phyloP scores from a whole-genome alignment of 2,113 vertebrate species.

The Apistogramma diplotaenia region DNA sequence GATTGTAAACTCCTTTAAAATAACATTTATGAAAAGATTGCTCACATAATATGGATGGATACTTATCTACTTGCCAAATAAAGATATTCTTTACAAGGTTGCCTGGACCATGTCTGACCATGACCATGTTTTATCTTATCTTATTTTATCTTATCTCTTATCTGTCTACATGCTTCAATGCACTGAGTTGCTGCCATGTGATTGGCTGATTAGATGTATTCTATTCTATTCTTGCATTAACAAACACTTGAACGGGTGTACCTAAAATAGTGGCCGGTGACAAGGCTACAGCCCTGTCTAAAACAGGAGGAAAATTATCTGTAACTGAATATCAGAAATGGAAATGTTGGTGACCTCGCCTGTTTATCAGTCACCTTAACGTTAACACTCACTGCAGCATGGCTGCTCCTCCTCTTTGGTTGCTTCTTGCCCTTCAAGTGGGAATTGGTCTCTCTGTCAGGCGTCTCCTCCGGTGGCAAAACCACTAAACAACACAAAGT shows the following conservation, averaged over 20 bases:
- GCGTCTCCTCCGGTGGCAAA: conserved; percentile 42
- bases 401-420: conserved; percentile 12
- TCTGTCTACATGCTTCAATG: too few relatives aligned
- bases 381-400: conserved; percentile 36
- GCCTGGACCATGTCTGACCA: too few relatives aligned
- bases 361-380: neutral
- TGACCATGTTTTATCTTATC: too few relatives aligned
- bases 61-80: too few relatives aligned
- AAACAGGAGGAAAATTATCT: neutral
- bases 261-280: neutral
- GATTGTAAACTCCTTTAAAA: too few relatives aligned
- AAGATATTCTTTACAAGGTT: too few relatives aligned
- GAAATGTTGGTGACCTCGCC: neutral
- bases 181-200: neutral
- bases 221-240: too few relatives aligned
- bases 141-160: too few relatives aligned
- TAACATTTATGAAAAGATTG: too few relatives aligned
- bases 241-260: too few relatives aligned
- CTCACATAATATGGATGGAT: too few relatives aligned
- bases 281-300: neutral
- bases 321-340: neutral
- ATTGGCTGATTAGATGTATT: neutral
- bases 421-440: conserved; percentile 8
- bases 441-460: neutral
- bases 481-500: conserved; percentile 43